Conservation (phyloP, 1,140 invertebrate genomes). For the Acromyrmex charruanus region DNA sequence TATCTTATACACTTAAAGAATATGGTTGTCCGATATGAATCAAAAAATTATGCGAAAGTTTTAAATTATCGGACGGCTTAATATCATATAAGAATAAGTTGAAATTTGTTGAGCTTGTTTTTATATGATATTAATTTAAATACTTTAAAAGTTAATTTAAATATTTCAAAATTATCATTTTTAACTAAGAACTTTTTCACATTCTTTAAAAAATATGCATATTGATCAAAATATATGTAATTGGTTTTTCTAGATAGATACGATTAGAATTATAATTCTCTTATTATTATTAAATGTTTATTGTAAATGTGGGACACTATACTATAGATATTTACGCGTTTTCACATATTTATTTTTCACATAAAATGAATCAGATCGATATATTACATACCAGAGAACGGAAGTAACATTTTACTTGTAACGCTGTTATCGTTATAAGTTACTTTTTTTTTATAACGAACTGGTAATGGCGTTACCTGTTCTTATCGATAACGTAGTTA, state of each 20-base stretch:
- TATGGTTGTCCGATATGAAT: constrained; percentile 8
- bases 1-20: constrained; percentile 2
- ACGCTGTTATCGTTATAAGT: too few relatives aligned
- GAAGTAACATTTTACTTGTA: too few relatives aligned
- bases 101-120: constrained; percentile 7
- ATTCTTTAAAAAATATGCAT: constrained; percentile 22
- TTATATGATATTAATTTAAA: constrained; percentile 20
- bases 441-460: too few relatives aligned
- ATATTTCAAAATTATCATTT: constrained; percentile 5
- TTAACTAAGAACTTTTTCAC: constrained; percentile 10
- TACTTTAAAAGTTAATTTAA: background rate
- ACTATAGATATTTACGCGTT: constrained; percentile 21
- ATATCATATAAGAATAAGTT: background rate
- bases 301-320: background rate
- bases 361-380: background rate
- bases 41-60: constrained; percentile 40
- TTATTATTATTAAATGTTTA: constrained; percentile 36
- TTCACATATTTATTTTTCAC: constrained; percentile 39
- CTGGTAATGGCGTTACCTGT: too few relatives aligned
- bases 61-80: too few relatives aligned
- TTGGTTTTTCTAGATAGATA: constrained; percentile 14
- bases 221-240: constrained; percentile 15
- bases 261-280: constrained; percentile 12
- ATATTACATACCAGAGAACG: background rate
- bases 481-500: too few relatives aligned